A percentile compares a stretch with the other conserved stretches of the same genome.
Evolutionary conservation across 2,888 invertebrate species (phyloP).

Genomic region (Drosophila niveifrons): DNA sequence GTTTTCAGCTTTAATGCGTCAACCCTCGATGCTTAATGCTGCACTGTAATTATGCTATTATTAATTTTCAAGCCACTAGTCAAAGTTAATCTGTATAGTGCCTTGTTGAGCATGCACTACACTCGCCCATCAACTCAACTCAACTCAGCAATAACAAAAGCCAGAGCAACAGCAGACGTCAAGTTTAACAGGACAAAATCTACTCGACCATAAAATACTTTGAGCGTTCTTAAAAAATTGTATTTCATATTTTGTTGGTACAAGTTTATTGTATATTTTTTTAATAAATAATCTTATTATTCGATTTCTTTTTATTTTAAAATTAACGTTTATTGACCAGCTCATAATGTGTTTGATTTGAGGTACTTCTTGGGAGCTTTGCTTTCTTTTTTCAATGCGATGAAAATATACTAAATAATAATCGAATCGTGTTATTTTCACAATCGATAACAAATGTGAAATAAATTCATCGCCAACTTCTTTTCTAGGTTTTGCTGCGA

Average conservation of each 20-base stretch:
- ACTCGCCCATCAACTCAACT: not conserved
- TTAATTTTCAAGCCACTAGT: conserved; percentile 65
- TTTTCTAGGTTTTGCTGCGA: no score
- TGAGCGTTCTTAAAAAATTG: not conserved
- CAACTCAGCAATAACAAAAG: conserved; percentile 22
- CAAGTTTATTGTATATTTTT: not conserved
- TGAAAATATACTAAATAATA: no score
- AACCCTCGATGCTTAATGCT: conserved; percentile 27
- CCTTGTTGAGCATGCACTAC: conserved; percentile 58
- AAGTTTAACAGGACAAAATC: not conserved
- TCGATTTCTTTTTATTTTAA: no score
- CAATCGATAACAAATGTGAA: no score
- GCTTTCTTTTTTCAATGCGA: no score
- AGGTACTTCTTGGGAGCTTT: no score
- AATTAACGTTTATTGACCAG: no score
- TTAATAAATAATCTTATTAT: no score
- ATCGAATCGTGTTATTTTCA: no score
- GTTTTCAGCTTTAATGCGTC: conserved; percentile 35
- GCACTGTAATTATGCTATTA: conserved; percentile 68
- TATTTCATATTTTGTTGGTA: not conserved
- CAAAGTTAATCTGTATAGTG: conserved; percentile 54
- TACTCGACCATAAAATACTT: conserved; percentile 17
- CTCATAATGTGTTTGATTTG: no score
- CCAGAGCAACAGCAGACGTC: conserved; percentile 9
- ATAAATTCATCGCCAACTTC: no score